Percentiles rank a stretch among this genome's conserved stretches.
Evolutionary conservation across 2,113 vertebrate genomes (phyloP).

Genomic region (Chrysemys picta): DNA sequence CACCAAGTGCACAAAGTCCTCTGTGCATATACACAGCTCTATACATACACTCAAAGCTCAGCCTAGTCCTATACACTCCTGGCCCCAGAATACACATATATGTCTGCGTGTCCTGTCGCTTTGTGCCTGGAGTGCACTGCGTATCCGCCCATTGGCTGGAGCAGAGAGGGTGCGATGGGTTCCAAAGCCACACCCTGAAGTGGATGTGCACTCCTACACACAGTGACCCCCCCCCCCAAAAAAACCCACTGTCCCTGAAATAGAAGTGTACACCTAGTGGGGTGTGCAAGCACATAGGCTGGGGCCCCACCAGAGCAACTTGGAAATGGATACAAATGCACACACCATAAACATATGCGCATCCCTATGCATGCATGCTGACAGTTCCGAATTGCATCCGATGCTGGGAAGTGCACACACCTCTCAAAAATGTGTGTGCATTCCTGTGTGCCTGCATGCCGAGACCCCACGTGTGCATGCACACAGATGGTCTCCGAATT

Average conservation of each 20-base stretch:
- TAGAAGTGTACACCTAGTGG: neutral
- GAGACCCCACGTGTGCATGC: neutral
- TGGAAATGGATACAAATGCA: neutral
- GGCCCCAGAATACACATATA: neutral
- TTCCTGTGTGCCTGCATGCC: neutral
- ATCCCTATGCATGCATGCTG: neutral
- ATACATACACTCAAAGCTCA: neutral
- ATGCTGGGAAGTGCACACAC: neutral
- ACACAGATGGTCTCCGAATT: neutral
- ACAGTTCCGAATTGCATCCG: neutral
- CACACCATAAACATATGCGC: no score
- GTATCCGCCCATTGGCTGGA: neutral
- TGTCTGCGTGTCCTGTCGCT: neutral
- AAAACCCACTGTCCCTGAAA: no score
- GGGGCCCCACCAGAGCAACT: neutral
- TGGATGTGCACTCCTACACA: neutral
- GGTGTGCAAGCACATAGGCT: constrained; percentile 41
- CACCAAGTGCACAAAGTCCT: neutral
- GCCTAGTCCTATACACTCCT: neutral
- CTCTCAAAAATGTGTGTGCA: neutral
- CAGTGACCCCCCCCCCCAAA: neutral
- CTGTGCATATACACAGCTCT: neutral
- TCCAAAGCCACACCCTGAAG: neutral
- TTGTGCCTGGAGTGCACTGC: neutral
- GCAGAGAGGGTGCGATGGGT: neutral